phyloP scores from a whole-genome alignment of 2,797 vertebrate genomes.

The Sebastes minor region DNA sequence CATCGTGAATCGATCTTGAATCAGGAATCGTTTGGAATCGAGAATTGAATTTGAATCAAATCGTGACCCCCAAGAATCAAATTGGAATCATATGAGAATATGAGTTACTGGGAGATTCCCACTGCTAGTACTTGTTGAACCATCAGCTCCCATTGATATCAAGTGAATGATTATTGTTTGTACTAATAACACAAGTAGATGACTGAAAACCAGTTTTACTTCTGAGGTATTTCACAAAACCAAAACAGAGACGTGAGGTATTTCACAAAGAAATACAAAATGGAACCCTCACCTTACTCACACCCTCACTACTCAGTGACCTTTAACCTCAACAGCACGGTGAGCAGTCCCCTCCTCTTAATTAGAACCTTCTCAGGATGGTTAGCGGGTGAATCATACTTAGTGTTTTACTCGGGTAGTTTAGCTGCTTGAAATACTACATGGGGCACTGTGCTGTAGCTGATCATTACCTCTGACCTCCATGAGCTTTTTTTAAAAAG shows the following conservation, averaged over 20 bases:
- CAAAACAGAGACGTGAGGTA: not conserved
- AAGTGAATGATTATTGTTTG: not conserved
- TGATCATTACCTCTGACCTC: not conserved
- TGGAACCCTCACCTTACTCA: not conserved
- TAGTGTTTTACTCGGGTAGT: not conserved
- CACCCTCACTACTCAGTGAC: not conserved
- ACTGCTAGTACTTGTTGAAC: not conserved
- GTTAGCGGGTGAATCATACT: not conserved
- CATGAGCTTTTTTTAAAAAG: not conserved
- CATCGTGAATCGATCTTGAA: too few relatives aligned
- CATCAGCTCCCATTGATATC: not conserved
- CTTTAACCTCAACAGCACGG: slow-evolving; percentile 4
- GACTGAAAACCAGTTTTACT: not conserved
- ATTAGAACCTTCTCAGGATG: not conserved
- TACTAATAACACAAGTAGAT: not conserved
- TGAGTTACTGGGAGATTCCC: too few relatives aligned
- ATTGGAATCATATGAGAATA: too few relatives aligned
- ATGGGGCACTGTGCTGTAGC: not conserved
- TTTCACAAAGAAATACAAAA: slow-evolving; percentile 21
- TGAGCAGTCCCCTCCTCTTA: not conserved
- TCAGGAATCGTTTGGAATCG: too few relatives aligned
- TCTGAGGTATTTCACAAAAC: not conserved
- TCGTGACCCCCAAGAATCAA: too few relatives aligned
- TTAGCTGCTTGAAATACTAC: not conserved
- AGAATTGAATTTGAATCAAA: too few relatives aligned